Evolutionary conservation across 2,797 vertebrate species (phyloP).

Genomic region (Danio tinwini): DNA sequence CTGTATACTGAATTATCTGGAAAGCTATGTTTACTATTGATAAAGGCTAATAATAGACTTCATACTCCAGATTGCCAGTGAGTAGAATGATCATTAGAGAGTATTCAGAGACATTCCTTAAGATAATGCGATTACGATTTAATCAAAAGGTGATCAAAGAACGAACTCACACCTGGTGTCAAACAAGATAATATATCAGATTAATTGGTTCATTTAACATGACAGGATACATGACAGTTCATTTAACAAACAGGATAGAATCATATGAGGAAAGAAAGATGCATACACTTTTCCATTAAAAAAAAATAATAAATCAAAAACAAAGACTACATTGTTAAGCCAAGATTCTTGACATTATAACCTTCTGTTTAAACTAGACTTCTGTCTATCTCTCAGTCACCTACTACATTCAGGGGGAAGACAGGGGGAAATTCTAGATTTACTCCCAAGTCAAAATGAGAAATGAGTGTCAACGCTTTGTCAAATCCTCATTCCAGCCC

Average conservation of each 20-base stretch:
- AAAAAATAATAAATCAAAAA: too few relatives aligned
- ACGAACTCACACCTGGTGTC: background rate
- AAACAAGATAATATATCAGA: conserved; percentile 22
- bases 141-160: conserved; percentile 16
- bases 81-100: background rate
- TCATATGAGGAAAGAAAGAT: background rate
- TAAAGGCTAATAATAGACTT: background rate
- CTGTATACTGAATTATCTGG: background rate
- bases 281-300: background rate
- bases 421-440: conserved; percentile 33
- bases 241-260: too few relatives aligned
- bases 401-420: conserved; percentile 23
- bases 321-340: background rate
- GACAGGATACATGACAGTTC: too few relatives aligned
- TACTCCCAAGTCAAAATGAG: conserved; percentile 49
- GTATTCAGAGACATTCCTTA: conserved; percentile 15
- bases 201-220: background rate
- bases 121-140: conserved; percentile 7
- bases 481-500: conserved; percentile 43
- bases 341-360: background rate
- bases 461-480: conserved; percentile 49
- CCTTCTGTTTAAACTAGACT: conserved; percentile 3
- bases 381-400: conserved; percentile 43
- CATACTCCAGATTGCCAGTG: background rate
- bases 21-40: background rate